phyloP scores from a whole-genome alignment of 1,140 invertebrate species.

The Potamilus streckersoni region DNA sequence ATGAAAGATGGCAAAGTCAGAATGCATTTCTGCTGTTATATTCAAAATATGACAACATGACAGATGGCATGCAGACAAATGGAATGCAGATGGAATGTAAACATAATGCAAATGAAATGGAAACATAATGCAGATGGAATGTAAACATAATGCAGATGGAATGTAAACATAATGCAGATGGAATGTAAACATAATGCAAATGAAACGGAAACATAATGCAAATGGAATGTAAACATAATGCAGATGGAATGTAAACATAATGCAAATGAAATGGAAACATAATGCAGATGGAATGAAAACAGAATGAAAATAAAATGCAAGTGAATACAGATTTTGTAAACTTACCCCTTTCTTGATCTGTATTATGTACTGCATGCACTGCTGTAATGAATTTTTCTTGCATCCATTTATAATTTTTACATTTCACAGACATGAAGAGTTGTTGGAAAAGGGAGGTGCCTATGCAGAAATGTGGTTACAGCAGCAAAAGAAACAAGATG shows the following conservation, averaged over 20 bases:
- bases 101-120: no score
- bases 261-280: no score
- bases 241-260: background rate
- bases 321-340: background rate
- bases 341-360: background rate
- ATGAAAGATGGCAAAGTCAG: no score
- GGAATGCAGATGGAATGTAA: background rate
- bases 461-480: constrained; percentile 93
- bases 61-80: background rate
- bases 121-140: background rate
- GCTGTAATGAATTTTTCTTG: background rate
- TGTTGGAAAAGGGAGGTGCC: constrained; percentile 77
- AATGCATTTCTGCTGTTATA: no score
- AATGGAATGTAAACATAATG: background rate
- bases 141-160: background rate
- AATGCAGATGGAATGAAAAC: background rate
- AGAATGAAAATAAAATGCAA: background rate
- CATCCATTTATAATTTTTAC: constrained; percentile 31
- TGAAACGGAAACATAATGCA: background rate
- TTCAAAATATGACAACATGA: no score
- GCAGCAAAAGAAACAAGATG: constrained; percentile 77
- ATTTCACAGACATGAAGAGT: constrained; percentile 80
- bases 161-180: no score
- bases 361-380: background rate
- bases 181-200: background rate